phyloP scores from a whole-genome alignment of 2,113 vertebrate genomes.

The Sinocyclocheilus anshuiensis region DNA sequence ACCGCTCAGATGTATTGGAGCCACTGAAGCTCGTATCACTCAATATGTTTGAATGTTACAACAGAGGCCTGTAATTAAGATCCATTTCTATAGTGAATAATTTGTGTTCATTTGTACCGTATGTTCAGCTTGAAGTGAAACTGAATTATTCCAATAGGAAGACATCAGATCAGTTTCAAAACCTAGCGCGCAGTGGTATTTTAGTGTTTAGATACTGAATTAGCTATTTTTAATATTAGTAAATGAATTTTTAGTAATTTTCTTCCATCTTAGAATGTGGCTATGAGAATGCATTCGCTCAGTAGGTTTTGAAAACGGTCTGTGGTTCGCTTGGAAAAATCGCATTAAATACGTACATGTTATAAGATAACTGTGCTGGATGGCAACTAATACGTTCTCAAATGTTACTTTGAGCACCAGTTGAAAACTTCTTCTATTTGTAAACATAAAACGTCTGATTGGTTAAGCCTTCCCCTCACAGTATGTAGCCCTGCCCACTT shows the following conservation, averaged over 20 bases:
- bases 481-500: constrained; percentile 46
- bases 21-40: constrained; percentile 61
- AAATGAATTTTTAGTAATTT: not conserved
- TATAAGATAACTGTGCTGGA: too few species aligned
- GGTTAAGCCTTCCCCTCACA: not conserved
- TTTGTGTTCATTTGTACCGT: not conserved
- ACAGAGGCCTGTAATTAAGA: constrained; percentile 49
- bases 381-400: too few species aligned
- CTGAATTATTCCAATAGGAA: not conserved
- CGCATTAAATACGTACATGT: too few species aligned
- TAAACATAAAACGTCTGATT: not conserved
- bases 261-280: too few species aligned
- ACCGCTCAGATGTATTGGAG: constrained; percentile 14
- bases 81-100: constrained; percentile 23
- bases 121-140: not conserved
- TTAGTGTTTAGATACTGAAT: not conserved
- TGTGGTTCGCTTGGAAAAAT: too few species aligned
- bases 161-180: not conserved
- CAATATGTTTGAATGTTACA: constrained; percentile 48
- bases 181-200: not conserved
- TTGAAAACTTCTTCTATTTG: too few species aligned
- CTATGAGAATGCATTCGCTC: too few species aligned
- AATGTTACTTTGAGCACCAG: not conserved
- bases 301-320: too few species aligned
- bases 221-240: not conserved